Percentiles rank a stretch among this genome's conserved stretches.
phyloP scores from a whole-genome alignment of 2,888 invertebrate species.

The Timema cristinae region DNA sequence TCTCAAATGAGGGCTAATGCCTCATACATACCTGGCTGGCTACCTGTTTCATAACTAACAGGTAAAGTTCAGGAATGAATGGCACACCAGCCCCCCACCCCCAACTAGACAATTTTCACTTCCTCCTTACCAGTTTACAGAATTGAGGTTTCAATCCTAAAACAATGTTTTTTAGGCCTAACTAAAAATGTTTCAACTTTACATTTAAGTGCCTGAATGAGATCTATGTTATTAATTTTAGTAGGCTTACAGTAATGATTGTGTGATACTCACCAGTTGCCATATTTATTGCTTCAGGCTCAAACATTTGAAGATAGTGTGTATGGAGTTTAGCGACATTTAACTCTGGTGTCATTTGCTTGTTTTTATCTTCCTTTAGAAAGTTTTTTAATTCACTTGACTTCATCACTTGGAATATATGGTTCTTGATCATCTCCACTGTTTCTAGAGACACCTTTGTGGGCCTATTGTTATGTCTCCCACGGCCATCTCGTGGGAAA shows the following conservation, averaged over 20 bases:
- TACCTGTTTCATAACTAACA: no score
- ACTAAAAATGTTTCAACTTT: no score
- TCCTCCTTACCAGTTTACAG: no score
- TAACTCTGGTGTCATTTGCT: constrained; percentile 31
- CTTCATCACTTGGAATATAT: constrained; percentile 42
- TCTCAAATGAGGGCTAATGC: no score
- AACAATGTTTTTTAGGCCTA: no score
- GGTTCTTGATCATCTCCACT: constrained; percentile 53
- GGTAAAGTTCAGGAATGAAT: no score
- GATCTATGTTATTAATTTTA: no score
- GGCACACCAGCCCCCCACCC: no score
- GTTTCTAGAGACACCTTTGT: constrained; percentile 50
- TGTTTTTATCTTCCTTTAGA: constrained; percentile 35
- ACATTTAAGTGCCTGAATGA: no score
- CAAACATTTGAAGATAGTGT: constrained; percentile 33
- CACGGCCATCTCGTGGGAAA: constrained; percentile 55
- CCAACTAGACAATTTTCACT: no score
- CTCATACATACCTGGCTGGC: no score
- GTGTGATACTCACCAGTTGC: constrained; percentile 22
- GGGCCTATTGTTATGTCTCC: constrained; percentile 52
- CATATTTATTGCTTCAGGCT: constrained; percentile 32
- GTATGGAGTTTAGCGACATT: constrained; percentile 35
- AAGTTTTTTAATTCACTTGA: constrained; percentile 33
- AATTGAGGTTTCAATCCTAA: no score
- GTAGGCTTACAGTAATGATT: neutral